Conservation (phyloP, 2,113 vertebrate genomes). For the Pelusios castaneus region DNA sequence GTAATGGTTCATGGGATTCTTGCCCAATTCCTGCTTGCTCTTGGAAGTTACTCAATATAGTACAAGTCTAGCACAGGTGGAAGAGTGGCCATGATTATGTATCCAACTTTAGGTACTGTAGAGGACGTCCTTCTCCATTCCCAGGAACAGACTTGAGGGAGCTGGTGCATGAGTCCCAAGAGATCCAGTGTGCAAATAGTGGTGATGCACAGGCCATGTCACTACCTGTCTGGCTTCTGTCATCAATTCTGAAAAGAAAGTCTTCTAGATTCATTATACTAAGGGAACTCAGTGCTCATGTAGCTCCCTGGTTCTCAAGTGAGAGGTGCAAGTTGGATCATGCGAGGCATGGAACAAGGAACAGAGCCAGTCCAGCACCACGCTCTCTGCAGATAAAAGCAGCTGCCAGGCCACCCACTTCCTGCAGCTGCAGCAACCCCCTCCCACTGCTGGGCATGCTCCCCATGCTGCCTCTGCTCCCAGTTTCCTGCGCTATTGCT, state of each 20-base stretch:
- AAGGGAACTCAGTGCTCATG: not conserved
- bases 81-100: not conserved
- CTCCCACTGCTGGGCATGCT: too few relatives aligned
- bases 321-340: too few relatives aligned
- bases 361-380: too few relatives aligned
- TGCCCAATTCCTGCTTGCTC: not conserved
- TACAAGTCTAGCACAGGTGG: not conserved
- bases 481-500: too few relatives aligned
- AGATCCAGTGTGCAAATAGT: not conserved
- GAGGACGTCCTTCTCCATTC: not conserved
- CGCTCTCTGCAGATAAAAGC: too few relatives aligned
- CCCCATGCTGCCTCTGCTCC: too few relatives aligned
- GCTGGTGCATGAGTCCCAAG: not conserved
- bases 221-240: not conserved
- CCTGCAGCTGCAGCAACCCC: too few relatives aligned
- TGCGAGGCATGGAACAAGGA: too few relatives aligned
- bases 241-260: too few relatives aligned
- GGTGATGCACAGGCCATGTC: accelerated
- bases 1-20: not conserved
- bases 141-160: not conserved
- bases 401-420: too few relatives aligned
- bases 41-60: not conserved
- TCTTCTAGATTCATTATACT: not conserved
- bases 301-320: too few relatives aligned
- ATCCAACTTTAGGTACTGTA: not conserved